Base-by-base conservation (phyloP, 2,113 vertebrate species). In the Phyllopteryx taeniolatus region DNA sequence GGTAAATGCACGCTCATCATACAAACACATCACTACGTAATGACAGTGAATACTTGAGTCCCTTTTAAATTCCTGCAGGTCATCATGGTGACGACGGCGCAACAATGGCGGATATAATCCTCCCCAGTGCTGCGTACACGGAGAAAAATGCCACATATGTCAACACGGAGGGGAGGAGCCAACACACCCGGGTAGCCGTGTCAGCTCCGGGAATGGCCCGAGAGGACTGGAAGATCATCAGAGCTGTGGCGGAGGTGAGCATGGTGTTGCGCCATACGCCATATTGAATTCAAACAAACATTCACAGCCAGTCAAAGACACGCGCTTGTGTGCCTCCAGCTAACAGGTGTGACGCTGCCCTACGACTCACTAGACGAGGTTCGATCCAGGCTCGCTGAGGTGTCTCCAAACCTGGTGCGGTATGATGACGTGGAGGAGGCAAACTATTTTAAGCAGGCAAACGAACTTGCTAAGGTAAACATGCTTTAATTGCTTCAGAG, bases 221-320 rank as follows among this genome's bases (percentile, higher is more conserved):
- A 77, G 98, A 99, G 75, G 98, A 99, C 92, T 99, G 98, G 98
- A 98, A 90, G 90, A 94, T 99, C 83, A 87, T 99, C 83, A 92
- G 97, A 79, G 98, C 96, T 3, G n/a, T 99, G 44, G 97, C 98
- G 54, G 98, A 99, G 93, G 98, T 98, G 88, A 64, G 80, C 31
- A 35, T 22, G 51, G 31, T 1, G 39, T 33, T 62, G 1, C 33
- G 43, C 0, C 3, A 2, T 5, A 2, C 0, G 42, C 15, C 12
- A 44, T 3, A 12, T 3, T 0, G 47, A 33, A 0, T 22, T 47
- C 22, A 14, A 44, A 8, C n/a, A 31, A 46, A 51, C 46, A 11
- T 15, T 47, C 7, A 31, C 67, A 51, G 66, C 14, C 10, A 22
- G 19, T 14, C 12, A 19, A 63, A 66, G 6, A 47, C 13, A 66